A percentile compares a stretch with the other conserved stretches of the same genome.
Conservation (phyloP, 2,888 invertebrate species). For the Mesorhabditis sp. region DNA sequence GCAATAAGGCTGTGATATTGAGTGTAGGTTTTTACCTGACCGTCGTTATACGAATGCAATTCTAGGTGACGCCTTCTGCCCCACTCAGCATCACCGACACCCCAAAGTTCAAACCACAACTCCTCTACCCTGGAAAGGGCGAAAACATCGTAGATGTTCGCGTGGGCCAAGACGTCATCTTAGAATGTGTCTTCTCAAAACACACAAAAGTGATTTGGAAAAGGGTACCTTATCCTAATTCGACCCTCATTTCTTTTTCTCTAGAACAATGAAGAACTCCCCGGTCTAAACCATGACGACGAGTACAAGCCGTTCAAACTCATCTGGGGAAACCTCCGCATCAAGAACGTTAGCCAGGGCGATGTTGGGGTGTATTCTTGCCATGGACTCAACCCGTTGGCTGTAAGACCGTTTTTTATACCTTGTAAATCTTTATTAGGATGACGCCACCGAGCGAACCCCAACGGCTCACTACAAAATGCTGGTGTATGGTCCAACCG, state of each 20-base stretch:
- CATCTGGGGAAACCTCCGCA: constrained; percentile 49
- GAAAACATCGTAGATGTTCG: constrained; percentile 39
- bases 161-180: constrained; percentile 40
- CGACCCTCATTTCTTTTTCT: background rate
- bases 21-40: constrained; percentile 23
- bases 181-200: constrained; percentile 51
- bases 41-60: background rate
- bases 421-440: constrained; percentile 1
- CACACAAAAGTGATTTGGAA: constrained; percentile 40
- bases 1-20: constrained; percentile 43
- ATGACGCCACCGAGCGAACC: background rate
- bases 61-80: constrained; percentile 15
- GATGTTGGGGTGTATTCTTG: constrained; percentile 38
- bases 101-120: constrained; percentile 19
- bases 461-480: constrained; percentile 42
- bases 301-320: constrained; percentile 40
- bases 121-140: constrained; percentile 35
- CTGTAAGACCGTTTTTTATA: background rate
- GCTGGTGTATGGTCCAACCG: constrained; percentile 46
- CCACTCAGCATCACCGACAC: background rate
- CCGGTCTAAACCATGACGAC: constrained; percentile 34
- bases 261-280: constrained; percentile 34
- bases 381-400: constrained; percentile 29
- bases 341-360: constrained; percentile 20
- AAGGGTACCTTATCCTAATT: constrained; percentile 16